Evolutionary conservation across 2,113 vertebrate species (phyloP).

Genomic region (Otus sunia): DNA sequence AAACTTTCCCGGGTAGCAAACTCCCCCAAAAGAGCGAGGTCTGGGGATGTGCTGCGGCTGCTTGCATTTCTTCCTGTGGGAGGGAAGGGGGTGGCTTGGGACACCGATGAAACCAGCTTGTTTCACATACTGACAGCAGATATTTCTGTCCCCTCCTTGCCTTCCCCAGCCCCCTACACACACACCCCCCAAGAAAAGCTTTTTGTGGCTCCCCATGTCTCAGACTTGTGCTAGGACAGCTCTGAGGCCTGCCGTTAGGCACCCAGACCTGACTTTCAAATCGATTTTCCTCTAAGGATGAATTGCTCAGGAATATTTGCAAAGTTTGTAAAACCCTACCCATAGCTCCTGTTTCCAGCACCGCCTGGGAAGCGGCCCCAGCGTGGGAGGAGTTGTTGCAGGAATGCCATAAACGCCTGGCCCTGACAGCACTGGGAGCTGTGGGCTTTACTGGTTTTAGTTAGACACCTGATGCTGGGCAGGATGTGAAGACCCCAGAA

Average conservation of each 20-base stretch:
- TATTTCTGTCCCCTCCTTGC: background rate
- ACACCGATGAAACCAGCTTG: background rate
- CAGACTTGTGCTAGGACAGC: rapidly evolving
- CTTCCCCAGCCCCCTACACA: background rate
- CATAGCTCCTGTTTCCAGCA: background rate
- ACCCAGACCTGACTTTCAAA: background rate
- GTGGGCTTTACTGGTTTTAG: background rate
- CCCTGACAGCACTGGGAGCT: background rate
- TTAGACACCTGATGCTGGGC: background rate
- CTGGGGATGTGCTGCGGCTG: background rate
- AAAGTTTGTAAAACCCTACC: background rate
- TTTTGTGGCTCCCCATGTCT: background rate
- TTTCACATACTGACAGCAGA: background rate
- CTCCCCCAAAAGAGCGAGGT: background rate
- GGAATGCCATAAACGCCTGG: background rate
- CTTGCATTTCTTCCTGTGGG: background rate
- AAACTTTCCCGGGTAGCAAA: background rate
- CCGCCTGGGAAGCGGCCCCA: rapidly evolving
- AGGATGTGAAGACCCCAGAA: background rate
- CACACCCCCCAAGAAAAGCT: background rate
- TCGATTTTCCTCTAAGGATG: background rate
- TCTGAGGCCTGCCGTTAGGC: background rate
- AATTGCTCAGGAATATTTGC: background rate
- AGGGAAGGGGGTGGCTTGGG: background rate
- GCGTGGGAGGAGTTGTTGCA: background rate